Percentiles rank a stretch among this genome's conserved stretches.
Conservation (phyloP, 1,140 invertebrate genomes). For the Phthorimaea operculella region DNA sequence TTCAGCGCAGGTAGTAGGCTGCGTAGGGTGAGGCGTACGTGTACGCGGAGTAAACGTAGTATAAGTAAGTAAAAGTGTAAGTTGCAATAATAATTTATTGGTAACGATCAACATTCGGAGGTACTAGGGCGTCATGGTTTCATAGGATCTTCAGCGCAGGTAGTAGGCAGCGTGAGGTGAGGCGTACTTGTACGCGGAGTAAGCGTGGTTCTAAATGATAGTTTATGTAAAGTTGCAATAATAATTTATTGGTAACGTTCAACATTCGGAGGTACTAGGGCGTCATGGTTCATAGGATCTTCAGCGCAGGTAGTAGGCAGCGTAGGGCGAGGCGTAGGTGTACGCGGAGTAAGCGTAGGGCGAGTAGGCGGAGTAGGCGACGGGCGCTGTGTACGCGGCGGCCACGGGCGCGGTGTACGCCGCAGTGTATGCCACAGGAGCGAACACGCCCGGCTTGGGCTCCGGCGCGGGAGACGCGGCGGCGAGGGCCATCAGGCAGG, state of each 20-base stretch:
- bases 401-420: conserved; percentile 42
- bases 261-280: not conserved
- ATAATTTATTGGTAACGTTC: not conserved
- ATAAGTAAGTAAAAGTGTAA: too few relatives aligned
- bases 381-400: conserved; percentile 25
- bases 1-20: conserved; percentile 32
- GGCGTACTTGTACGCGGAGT: conserved; percentile 42
- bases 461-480: conserved; percentile 20
- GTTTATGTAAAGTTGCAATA: too few relatives aligned
- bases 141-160: conserved; percentile 13
- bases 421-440: conserved; percentile 31
- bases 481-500: conserved; percentile 39
- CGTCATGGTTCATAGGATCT: not conserved
- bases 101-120: not conserved
- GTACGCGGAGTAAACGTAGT: conserved; percentile 35
- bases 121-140: not conserved
- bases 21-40: conserved; percentile 43
- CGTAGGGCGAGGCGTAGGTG: conserved; percentile 42
- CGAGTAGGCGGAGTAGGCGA: conserved; percentile 52
- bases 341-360: conserved; percentile 40
- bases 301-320: conserved; percentile 35
- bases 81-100: not conserved
- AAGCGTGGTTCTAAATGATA: too few relatives aligned
- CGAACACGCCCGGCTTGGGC: conserved; percentile 5
- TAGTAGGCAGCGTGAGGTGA: conserved; percentile 42